Conservation (phyloP, 2,888 invertebrate species). For the Lasioglossum oenotherae region DNA sequence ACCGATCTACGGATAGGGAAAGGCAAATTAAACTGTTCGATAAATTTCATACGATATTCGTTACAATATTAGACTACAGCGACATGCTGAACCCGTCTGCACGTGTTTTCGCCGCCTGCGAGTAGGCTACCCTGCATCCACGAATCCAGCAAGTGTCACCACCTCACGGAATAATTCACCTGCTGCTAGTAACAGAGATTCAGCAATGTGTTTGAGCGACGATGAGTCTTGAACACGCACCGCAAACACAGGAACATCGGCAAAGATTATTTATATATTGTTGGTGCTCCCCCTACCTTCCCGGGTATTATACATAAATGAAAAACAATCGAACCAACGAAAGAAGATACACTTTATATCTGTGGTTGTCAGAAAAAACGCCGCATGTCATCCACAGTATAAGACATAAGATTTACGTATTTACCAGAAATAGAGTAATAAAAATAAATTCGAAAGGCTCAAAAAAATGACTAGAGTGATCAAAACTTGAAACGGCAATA, state of each 20-base stretch:
- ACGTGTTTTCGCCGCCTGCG: constrained; percentile 40
- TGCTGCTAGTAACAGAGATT: constrained; percentile 36
- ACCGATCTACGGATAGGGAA: no score
- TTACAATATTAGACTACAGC: no score
- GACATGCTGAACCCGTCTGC: no score
- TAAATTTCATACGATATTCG: no score
- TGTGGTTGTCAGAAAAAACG: no score
- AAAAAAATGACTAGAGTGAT: no score
- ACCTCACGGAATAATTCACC: constrained; percentile 70
- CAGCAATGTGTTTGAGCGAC: constrained; percentile 54
- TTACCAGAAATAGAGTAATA: no score
- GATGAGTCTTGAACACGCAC: background rate
- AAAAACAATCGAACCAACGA: background rate
- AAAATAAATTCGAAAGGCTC: no score
- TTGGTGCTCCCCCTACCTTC: background rate
- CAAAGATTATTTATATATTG: background rate
- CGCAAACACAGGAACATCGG: background rate
- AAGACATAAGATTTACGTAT: no score
- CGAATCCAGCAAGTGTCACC: constrained; percentile 73
- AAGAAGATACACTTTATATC: background rate
- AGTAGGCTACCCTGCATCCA: constrained; percentile 45
- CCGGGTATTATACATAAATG: background rate
- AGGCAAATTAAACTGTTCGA: no score
- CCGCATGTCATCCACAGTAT: no score
- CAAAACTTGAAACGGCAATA: no score